Conservation (phyloP, 2,113 vertebrate species). For the Catharus minimus region DNA sequence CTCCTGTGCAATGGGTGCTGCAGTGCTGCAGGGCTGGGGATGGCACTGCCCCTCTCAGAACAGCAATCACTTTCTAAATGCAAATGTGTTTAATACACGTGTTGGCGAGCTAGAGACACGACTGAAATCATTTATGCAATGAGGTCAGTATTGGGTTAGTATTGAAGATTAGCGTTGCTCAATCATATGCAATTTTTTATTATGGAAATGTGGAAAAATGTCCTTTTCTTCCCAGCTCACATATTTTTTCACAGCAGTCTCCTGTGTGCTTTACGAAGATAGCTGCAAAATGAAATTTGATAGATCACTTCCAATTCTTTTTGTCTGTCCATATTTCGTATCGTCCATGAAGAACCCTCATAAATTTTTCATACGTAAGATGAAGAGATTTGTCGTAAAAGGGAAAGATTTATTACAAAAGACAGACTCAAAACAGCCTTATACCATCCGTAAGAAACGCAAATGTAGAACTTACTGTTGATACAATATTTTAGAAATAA, state of each 20-base stretch:
- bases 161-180: not conserved
- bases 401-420: slow-evolving; percentile 11
- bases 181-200: not conserved
- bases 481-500: slow-evolving; percentile 23
- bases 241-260: slow-evolving; percentile 6
- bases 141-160: not conserved
- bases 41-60: not conserved
- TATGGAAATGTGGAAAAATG: not conserved
- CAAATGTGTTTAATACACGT: not conserved
- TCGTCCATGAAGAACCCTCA: not conserved
- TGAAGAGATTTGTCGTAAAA: slow-evolving; percentile 21
- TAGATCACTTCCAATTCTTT: slow-evolving; percentile 35
- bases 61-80: not conserved
- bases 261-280: slow-evolving; percentile 10
- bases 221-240: not conserved
- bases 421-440: not conserved
- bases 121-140: not conserved
- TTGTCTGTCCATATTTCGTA: slow-evolving; percentile 34
- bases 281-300: slow-evolving; percentile 18
- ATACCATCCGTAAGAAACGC: not conserved
- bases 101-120: not conserved
- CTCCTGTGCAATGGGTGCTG: not conserved
- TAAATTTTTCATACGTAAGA: slow-evolving; percentile 33
- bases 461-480: not conserved
- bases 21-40: not conserved